Evolutionary conservation across 1,140 invertebrate genomes (phyloP), one percentile per base, ranked within the genome.

Genomic region (Lepidotrigona ventralis): DNA sequence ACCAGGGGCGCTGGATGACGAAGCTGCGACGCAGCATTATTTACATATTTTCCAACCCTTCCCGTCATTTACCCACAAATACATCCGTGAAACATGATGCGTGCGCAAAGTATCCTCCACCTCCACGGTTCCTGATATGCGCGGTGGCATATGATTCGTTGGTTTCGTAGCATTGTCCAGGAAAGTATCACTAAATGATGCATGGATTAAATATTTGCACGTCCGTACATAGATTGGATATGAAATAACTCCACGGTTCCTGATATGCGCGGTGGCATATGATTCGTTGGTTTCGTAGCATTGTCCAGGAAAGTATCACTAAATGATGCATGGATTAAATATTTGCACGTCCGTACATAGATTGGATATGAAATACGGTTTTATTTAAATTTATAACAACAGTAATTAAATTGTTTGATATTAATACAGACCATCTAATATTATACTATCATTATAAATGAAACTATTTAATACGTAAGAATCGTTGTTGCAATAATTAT

Each of bases 21-120:
- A 70, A 77, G 51, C 26, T 69, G 54, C 54, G 81, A 78, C 78
- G 75, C 54, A 83, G 66, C 81, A 83, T 83, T 83, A 83, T 83
- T 83, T 83, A 88, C 71, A 88, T 87, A 85, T 83, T 88, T 88
- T 85, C 64, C 76, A 88, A 85, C 77, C 86, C 86, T 85, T 87
- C 78, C 73, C 76, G 33, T 83, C 69, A 78, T 85, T 75, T 82
- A 79, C 69, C 75, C 60, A 85, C 70, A 81, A 79, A 72, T 69
- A 79, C 66, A 73, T 63, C 56, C 26, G 29, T 85, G 60, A 72
- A 84, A 84, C 68, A 66, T 46, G 69, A 79, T 81, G 82, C 83
- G 79, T 88, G 87, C 88, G 87, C 87, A 88, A 86, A 82, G 71
- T 77, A n/a, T 23, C 64, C 71, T 86, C 73, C 66, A 86, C 60